Conservation (phyloP, 2,113 vertebrate species). For the Lathamus discolor region DNA sequence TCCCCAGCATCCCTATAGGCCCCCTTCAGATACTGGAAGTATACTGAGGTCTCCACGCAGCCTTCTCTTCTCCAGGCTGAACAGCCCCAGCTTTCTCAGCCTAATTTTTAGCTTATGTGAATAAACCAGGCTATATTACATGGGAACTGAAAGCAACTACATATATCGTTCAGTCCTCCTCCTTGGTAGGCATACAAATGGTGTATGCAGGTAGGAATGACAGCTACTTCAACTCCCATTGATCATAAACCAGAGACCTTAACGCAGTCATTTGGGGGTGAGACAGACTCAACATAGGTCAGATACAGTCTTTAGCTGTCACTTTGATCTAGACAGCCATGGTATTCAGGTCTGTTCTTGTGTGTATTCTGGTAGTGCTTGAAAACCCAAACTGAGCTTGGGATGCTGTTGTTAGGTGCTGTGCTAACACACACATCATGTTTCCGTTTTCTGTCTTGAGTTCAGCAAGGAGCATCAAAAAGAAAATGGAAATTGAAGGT, state of each 20-base stretch:
- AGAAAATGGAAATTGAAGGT: not conserved
- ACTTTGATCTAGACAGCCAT: not conserved
- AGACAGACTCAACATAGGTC: not conserved
- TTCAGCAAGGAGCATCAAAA: not conserved
- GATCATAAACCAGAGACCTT: not conserved
- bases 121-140: not conserved
- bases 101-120: not conserved
- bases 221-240: not conserved
- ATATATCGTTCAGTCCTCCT: not conserved
- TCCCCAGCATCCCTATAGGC: too few relatives aligned
- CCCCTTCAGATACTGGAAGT: too few relatives aligned
- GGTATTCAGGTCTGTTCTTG: not conserved
- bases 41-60: too few relatives aligned
- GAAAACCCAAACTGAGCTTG: not conserved
- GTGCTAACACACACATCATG: rapidly evolving
- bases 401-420: not conserved
- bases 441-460: not conserved
- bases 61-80: too few relatives aligned
- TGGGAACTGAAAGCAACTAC: not conserved
- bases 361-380: not conserved
- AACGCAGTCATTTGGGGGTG: not conserved
- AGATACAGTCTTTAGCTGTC: not conserved
- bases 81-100: too few relatives aligned
- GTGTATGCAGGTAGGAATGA: not conserved
- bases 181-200: not conserved